phyloP scores from a whole-genome alignment of 2,888 invertebrate species.

The Sisyra terminalis region DNA sequence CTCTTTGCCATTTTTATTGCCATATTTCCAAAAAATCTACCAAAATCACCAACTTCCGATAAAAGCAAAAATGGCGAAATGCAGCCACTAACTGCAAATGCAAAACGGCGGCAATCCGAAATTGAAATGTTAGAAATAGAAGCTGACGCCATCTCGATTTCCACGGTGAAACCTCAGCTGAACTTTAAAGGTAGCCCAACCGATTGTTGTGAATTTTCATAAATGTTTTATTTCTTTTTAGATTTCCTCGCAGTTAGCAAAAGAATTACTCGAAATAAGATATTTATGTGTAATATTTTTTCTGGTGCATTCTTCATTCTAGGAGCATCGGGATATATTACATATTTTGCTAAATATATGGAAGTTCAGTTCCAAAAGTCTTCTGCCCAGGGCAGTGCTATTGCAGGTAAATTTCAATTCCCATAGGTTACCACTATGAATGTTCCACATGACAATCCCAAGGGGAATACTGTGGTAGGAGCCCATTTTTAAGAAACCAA shows the following conservation, averaged over 20 bases:
- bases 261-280: constrained; percentile 42
- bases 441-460: constrained; percentile 20
- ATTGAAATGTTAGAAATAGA: constrained; percentile 20
- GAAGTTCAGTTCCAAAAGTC: constrained; percentile 54
- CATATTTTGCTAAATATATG: constrained; percentile 56
- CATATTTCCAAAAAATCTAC: constrained; percentile 51
- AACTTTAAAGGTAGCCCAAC: neutral
- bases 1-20: constrained; percentile 44
- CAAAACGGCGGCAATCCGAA: constrained; percentile 16
- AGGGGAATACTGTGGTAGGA: too few species aligned
- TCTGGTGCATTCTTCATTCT: constrained; percentile 48
- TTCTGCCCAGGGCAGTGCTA: constrained; percentile 44
- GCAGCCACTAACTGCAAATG: constrained; percentile 12
- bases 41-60: constrained; percentile 40
- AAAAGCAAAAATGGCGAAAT: constrained; percentile 25
- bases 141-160: neutral
- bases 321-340: constrained; percentile 45
- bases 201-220: neutral
- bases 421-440: neutral
- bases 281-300: constrained; percentile 46
- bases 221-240: constrained; percentile 15
- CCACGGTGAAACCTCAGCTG: neutral
- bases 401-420: constrained; percentile 34
- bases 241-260: constrained; percentile 40
- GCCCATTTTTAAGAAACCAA: too few species aligned